Evolutionary conservation across 2,797 vertebrate genomes (phyloP), one percentile per base, ranked within the genome.

Genomic region (Peromyscus melanophrys): DNA sequence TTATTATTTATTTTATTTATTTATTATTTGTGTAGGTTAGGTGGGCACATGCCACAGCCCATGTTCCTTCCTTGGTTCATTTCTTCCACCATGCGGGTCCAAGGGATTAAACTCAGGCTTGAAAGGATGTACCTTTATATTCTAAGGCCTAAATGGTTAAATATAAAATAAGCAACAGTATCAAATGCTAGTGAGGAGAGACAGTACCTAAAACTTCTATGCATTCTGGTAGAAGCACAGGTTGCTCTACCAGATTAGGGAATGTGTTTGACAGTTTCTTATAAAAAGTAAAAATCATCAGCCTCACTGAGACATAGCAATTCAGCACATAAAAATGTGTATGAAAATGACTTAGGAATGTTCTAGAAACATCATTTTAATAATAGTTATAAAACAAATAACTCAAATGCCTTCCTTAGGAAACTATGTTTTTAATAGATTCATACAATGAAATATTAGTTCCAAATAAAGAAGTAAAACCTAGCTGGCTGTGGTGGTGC

Each of bases 231-330:
- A 10, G 31, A 14, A 82, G 37, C 23, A 61, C 49, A 76, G 82
- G 89, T 59, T 65, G 84, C 9, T 43, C 27, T 13, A 40, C 27
- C 10, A 83, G 77, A 29, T 87, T 88, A 57, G 25, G 67, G 75
- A 14, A 57, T 14, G 43, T 37, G 25, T 65, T 76, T 81, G 40
- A 31, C 65, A 93, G 75, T 29, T 78, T 90, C 76, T 55, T 71
- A 83, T 43, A 69, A 87, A 76, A 82, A 63, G 34, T 49, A 93
- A 95, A 73, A 29, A 78, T 88, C 71, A 91, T 93, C 52, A 73
- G 3, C n/a, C n/a, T 49, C 40, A 2, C 67, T 31, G 40, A 83
- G n/a, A 71, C 61, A 59, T 13, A 75, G 61, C 21, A 40, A 52
- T 57, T 80, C 13, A 27, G n/a, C 12, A 82, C 59, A 80, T 73